A percentile compares a stretch with the other conserved stretches of the same genome.
Evolutionary conservation across 2,797 vertebrate species (phyloP).

Genomic region (Numenius phaeopus): DNA sequence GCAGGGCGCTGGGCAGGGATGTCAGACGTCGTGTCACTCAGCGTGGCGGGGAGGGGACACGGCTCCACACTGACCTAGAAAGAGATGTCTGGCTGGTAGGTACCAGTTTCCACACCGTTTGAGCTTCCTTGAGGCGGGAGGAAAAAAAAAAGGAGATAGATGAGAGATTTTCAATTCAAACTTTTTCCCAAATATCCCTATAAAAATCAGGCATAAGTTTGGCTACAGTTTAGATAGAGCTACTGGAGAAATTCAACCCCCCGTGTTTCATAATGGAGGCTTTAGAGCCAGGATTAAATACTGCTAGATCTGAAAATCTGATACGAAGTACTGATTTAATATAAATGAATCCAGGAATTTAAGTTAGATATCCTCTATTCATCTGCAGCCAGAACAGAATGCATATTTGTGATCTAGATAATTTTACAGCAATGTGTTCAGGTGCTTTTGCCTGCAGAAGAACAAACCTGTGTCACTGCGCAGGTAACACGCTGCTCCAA

Average conservation of each 20-base stretch:
- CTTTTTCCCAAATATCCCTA: background rate
- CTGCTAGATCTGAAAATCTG: background rate
- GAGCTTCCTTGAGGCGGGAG: background rate
- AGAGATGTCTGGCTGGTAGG: background rate
- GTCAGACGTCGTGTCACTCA: background rate
- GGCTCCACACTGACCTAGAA: constrained; percentile 1
- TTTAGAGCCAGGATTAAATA: constrained; percentile 11
- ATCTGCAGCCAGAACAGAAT: background rate
- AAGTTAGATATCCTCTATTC: background rate
- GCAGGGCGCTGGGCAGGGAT: background rate
- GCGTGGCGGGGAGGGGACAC: background rate
- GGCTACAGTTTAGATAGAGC: background rate
- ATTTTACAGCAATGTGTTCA: background rate
- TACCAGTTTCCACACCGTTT: background rate
- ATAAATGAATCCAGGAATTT: background rate
- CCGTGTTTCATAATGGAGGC: background rate
- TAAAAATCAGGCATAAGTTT: background rate
- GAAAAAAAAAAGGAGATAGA: background rate
- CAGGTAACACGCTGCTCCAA: background rate
- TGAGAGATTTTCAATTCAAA: background rate
- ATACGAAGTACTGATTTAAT: background rate
- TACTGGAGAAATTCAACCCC: background rate
- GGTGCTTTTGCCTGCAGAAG: background rate
- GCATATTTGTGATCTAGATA: background rate
- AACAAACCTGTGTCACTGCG: background rate